These are phyloP conservation scores for Ormyrus pomaceus DNA, from an alignment of 2,888 invertebrate species.

Conservation along the genomic window DNA sequence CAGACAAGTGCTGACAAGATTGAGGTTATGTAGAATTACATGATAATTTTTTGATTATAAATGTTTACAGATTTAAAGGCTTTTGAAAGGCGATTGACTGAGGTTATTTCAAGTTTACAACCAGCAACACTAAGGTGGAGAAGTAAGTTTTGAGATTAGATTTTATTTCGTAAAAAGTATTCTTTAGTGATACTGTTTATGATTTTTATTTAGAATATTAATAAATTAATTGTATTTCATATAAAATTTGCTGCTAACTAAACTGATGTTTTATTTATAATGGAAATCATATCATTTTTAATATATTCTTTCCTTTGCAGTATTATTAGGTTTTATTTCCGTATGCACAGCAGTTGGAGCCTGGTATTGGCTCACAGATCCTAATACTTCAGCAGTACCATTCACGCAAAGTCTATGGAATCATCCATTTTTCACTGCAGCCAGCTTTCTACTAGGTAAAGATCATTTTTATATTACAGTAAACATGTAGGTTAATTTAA, in stretches of 20 bases:
- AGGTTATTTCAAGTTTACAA: constrained; percentile 96
- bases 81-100: constrained; percentile 96
- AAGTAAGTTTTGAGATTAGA: constrained; percentile 80
- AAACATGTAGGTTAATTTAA: too few species aligned
- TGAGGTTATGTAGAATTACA: constrained; percentile 20
- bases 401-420: constrained; percentile 94
- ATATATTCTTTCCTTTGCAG: constrained; percentile 67
- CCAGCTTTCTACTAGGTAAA: constrained; percentile 87
- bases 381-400: constrained; percentile 93
- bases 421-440: constrained; percentile 95
- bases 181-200: background rate
- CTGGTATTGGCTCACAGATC: constrained; percentile 97
- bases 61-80: constrained; percentile 92
- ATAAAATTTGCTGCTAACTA: background rate
- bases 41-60: background rate
- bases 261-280: background rate
- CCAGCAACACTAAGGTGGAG: constrained; percentile 97
- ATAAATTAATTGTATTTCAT: background rate
- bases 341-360: constrained; percentile 95
- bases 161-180: background rate
- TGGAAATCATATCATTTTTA: too few species aligned
- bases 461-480: background rate
- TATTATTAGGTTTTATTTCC: constrained; percentile 90
- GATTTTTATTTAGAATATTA: background rate
- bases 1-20: background rate